These are phyloP conservation scores for Bubo scandiacus DNA, from an alignment of 2,113 vertebrate genomes.

Conservation along the genomic window DNA sequence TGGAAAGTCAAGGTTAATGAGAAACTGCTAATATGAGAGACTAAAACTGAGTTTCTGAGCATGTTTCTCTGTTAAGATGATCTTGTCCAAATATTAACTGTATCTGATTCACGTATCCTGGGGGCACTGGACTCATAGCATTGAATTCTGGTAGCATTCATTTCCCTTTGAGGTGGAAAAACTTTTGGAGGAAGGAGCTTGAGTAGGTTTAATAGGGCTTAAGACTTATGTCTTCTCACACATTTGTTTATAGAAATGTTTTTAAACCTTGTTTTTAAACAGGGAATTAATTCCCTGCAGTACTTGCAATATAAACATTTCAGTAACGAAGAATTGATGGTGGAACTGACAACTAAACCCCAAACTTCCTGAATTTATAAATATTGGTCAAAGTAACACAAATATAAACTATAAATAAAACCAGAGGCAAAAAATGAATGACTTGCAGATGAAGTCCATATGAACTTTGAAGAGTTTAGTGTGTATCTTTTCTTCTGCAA, in stretches of 20 bases:
- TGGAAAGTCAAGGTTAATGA: background rate
- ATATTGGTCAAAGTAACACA: background rate
- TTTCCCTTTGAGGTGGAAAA: background rate
- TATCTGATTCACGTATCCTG: background rate
- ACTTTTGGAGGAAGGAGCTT: background rate
- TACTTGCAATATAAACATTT: background rate
- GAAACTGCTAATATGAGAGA: background rate
- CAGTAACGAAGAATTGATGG: background rate
- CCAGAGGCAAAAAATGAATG: background rate
- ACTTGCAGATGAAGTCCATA: background rate
- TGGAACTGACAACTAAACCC: background rate
- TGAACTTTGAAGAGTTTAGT: background rate
- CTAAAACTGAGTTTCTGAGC: background rate
- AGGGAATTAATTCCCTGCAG: background rate
- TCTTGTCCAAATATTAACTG: background rate
- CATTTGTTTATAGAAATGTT: background rate
- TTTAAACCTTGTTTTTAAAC: background rate
- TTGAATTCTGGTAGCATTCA: background rate
- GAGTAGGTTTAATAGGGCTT: background rate
- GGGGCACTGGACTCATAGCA: background rate
- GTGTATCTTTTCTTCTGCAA: background rate
- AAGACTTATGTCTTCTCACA: background rate
- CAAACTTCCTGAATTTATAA: background rate
- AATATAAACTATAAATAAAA: background rate
- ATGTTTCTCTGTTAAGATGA: background rate